Base-by-base conservation (phyloP, 92 coral and sea anemone genomes). In the Bergia puertoricense region DNA sequence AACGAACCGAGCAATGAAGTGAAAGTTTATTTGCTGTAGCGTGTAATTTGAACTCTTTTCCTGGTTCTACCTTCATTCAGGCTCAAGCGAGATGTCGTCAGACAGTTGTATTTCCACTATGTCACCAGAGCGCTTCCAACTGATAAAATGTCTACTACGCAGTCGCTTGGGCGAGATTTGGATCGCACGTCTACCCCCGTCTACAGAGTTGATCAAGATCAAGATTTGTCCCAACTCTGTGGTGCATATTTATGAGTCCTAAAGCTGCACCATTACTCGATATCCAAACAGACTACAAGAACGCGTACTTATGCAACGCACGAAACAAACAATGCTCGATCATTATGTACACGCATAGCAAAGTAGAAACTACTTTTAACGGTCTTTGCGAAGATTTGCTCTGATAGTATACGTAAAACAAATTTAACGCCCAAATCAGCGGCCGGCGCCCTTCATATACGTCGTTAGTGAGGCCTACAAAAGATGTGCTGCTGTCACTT, bases 181-280 rank as follows among this genome's bases (percentile, higher is more conserved):
- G 87, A 84, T 84, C 15, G 87, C 87, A 50, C 77, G 87, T 15
- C 67, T 69, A 30, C 87, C 87, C 10, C 87, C 87, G 10, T 71
- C 79, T 3, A 46, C 51, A 0, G 79, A 84, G 30, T 36, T 13
- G 45, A 69, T 84, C 18, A 84, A 48, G 78, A 84, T 84, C 20
- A 84, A 84, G 75, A 84, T 84, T 14, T 84, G 65, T 39, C 87
- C 68, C 8, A 79, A 68, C 18, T 84, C 87, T 36, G 9, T 84
- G n/a, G 87, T 84, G 67, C 74, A 84, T 15, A 71, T 84, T 23
- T 84, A 84, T 7, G 79, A 84, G 30, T 36, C 77, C 79, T 42
- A 69, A 84, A 50, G 2, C 68, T 0, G 7, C 69, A 62, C 3
- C 48, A 2, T 30, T 30, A 9, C 44, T 76, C 2, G 50, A 76